phyloP scores from a whole-genome alignment of 1,140 invertebrate species.

The Whitmania pigra region DNA sequence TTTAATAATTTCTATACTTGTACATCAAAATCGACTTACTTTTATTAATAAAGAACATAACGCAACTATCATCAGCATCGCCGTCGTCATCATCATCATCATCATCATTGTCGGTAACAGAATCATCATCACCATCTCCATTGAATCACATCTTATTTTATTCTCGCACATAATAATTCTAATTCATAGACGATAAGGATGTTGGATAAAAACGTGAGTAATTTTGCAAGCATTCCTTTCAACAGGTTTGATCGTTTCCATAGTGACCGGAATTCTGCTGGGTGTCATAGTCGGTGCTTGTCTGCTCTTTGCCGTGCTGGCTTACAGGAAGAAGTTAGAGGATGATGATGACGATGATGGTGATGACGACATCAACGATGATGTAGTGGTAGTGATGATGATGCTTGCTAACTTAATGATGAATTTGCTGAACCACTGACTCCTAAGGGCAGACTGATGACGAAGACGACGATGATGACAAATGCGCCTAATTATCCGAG shows the following conservation, averaged over 20 bases:
- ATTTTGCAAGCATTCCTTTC: neutral
- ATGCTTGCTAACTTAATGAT: neutral
- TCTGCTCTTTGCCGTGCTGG: conserved; percentile 6
- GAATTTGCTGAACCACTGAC: neutral
- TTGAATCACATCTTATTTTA: neutral
- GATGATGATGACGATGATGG: neutral
- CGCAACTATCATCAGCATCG: neutral
- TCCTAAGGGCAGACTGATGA: no score
- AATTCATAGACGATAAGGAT: neutral
- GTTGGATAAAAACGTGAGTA: neutral
- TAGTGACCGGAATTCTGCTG: neutral
- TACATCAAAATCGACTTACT: neutral
- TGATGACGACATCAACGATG: neutral
- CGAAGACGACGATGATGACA: no score
- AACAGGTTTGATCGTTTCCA: conserved; percentile 8
- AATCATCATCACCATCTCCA: neutral
- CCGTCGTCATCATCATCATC: neutral
- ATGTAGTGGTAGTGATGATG: neutral
- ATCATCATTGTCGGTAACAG: neutral
- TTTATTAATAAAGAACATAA: neutral
- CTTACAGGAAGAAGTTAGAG: conserved; percentile 14
- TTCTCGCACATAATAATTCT: neutral
- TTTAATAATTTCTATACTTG: no score
- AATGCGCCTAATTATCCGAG: no score
- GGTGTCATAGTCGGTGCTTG: conserved; percentile 4